Evolutionary conservation across 1,140 invertebrate genomes (phyloP), one percentile per base, ranked within the genome.

Genomic region (Drosophila repletoides): DNA sequence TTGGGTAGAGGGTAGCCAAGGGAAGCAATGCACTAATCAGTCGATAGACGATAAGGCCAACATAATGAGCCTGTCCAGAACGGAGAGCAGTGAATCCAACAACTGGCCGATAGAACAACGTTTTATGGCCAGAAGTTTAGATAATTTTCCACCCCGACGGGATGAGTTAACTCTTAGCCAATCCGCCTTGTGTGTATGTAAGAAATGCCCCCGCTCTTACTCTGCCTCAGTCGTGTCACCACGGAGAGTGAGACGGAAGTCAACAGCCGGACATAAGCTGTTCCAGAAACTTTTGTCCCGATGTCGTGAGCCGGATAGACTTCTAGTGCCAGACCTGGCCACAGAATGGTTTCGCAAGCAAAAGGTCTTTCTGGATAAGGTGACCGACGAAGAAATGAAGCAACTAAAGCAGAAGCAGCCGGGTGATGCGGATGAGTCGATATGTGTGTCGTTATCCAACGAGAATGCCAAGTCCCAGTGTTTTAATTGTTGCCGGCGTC

Each of bases 281-380:
- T 76, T 81, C 36, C 69, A 81, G 24, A 70, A 72, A 34, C 40
- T 86, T 1, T 24, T 86, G 0, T 14, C 14, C 4, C 26, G 36
- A 1, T 12, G 21, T 1, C 21, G 66, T 4, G 58, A 60, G 4
- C 24, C 14, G n/a, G 58, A 88, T 6, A 68, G 75, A 0, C 14
- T 88, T 31, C 33, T 84, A n/a, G 75, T 88, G 7, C 84, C 84
- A 1, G 84, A 88, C 3, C 34, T 84, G 64, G 84, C 84, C 22
- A 88, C 84, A 14, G 68, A 79, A 2, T 88, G 84, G 84, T 88
- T 67, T 26, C 86, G 79, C 38, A 80, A 73, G 28, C 84, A 88
- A 12, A 88, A 88, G 34, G 5, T 43, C 5, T 80, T 61, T 4
- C 36, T 68, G 14, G 80, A 84, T 52, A 52, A 31, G 15, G 46